These are phyloP conservation scores for Imbricaverruca yamaguchii DNA, from an alignment of 2,888 invertebrate genomes.

Conservation along the genomic window DNA sequence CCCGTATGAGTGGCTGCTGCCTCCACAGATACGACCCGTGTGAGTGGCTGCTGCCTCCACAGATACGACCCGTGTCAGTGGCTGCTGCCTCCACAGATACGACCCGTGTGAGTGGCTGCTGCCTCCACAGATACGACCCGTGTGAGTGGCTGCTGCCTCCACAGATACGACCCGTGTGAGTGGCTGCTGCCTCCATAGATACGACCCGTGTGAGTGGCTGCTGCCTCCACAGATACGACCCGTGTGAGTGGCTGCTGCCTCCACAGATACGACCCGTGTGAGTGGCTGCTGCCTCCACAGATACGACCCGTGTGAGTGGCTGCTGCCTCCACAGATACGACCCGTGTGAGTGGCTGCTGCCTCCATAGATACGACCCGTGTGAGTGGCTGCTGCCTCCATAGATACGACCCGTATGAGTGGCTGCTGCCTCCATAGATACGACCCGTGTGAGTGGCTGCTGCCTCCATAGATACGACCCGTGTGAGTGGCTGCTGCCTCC, in stretches of 20 bases:
- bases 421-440: slow-evolving; percentile 72
- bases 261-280: no score
- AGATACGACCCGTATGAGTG: no score
- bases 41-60: slow-evolving; percentile 36
- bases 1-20: no score
- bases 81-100: slow-evolving; percentile 72
- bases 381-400: slow-evolving; percentile 36
- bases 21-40: slow-evolving; percentile 73
- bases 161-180: slow-evolving; percentile 66
- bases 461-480: no score
- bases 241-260: slow-evolving; percentile 43
- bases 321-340: no score
- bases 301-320: slow-evolving; percentile 59
- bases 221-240: slow-evolving; percentile 74
- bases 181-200: not conserved
- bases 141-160: slow-evolving; percentile 50
- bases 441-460: slow-evolving; percentile 52
- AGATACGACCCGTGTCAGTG: no score
- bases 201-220: no score
- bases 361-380: slow-evolving; percentile 73
- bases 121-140: no score
- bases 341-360: no score
- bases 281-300: slow-evolving; percentile 61
- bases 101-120: slow-evolving; percentile 52
- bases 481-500: no score